Conservation (phyloP, 2,113 vertebrate genomes). For the Ophiodon elongatus region DNA sequence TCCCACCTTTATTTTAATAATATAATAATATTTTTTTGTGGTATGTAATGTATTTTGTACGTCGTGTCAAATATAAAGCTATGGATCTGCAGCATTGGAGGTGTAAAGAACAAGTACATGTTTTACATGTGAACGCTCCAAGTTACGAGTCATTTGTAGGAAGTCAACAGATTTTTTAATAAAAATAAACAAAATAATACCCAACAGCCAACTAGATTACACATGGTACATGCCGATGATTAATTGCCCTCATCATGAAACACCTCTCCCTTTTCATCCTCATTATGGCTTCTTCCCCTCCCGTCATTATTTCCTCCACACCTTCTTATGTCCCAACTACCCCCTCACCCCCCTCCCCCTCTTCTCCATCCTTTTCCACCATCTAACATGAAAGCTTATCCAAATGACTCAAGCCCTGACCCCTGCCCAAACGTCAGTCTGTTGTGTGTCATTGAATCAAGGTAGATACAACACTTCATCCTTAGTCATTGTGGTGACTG, state of each 20-base stretch:
- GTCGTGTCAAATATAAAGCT: no score
- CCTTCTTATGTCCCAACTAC: neutral
- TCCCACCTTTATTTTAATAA: neutral
- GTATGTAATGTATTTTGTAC: neutral
- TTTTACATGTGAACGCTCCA: no score
- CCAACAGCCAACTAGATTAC: neutral
- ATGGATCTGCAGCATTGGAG: no score
- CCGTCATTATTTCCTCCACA: neutral
- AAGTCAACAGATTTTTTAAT: no score
- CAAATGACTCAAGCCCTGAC: slow-evolving; percentile 11
- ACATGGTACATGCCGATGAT: neutral
- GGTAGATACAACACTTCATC: neutral
- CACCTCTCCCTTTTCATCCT: neutral
- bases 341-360: neutral
- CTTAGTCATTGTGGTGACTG: neutral
- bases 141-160: neutral
- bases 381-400: neutral
- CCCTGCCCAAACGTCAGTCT: slow-evolving; percentile 18
- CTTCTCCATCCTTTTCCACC: neutral
- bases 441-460: neutral
- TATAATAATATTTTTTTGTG: no score
- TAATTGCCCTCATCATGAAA: neutral
- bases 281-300: neutral
- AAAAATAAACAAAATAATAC: neutral
- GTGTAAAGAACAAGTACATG: no score